Evolutionary conservation across 2,797 vertebrate species (phyloP).

Genomic region (Lemur catta): DNA sequence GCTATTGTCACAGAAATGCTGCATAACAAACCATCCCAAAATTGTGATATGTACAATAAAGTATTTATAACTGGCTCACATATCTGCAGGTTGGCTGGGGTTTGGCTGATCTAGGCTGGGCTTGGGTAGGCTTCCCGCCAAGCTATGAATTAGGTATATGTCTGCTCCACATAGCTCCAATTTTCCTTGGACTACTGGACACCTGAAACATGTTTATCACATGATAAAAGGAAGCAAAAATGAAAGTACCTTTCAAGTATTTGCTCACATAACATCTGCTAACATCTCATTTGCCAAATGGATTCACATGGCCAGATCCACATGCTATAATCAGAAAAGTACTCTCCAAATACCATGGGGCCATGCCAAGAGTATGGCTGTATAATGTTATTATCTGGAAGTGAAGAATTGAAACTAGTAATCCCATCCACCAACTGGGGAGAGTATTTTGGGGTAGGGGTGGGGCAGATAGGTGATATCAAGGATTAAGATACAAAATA

Average conservation of each 20-base stretch:
- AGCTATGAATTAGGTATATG: neutral
- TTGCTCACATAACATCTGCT: neutral
- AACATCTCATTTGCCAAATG: neutral
- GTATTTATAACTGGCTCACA: neutral
- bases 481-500: neutral
- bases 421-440: neutral
- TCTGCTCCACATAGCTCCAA: neutral
- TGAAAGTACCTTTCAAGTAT: neutral
- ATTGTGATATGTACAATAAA: neutral
- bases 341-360: neutral
- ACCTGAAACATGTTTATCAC: neutral
- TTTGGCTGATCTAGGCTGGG: neutral
- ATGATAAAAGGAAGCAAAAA: neutral
- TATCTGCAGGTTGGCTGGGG: neutral
- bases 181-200: neutral
- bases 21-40: neutral
- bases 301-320: neutral
- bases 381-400: neutral
- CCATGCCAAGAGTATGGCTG: neutral
- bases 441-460: neutral
- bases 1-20: neutral
- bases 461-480: neutral
- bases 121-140: neutral
- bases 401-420: neutral
- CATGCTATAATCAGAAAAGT: neutral